Conservation (phyloP, 2,113 vertebrate genomes). For the Menura novaehollandiae region DNA sequence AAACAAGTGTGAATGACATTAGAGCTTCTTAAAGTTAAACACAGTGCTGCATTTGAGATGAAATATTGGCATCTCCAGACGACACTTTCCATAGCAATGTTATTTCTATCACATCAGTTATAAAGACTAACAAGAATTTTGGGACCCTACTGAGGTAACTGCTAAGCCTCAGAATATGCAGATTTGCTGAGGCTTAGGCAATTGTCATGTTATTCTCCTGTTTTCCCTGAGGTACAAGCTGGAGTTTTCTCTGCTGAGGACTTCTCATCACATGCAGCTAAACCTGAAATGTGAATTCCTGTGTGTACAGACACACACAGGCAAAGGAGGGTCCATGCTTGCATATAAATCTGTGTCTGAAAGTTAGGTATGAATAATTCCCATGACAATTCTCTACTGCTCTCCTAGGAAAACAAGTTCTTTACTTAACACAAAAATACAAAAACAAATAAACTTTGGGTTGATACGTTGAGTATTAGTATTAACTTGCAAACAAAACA, state of each 20-base stretch:
- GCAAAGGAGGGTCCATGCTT: neutral
- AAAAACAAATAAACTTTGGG: neutral
- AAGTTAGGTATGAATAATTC: neutral
- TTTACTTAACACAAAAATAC: neutral
- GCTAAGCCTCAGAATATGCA: neutral
- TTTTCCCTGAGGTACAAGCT: neutral
- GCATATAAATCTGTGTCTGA: neutral
- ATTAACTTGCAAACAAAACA: neutral
- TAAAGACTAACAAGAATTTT: neutral
- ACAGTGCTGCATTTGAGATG: fast-evolving
- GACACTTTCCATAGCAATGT: neutral
- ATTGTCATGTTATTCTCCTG: neutral
- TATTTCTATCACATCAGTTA: neutral
- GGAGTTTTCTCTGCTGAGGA: neutral
- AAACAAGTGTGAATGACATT: neutral
- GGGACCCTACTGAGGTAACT: neutral
- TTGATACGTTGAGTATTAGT: neutral
- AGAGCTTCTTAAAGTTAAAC: neutral
- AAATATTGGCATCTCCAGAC: neutral
- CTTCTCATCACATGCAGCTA: neutral
- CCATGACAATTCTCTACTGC: neutral
- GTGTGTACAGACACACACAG: neutral
- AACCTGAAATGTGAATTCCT: neutral
- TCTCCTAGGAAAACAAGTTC: neutral
- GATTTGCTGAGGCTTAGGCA: neutral